Base-by-base conservation (phyloP, 2,888 invertebrate genomes). In the Pilophorus perplexus region DNA sequence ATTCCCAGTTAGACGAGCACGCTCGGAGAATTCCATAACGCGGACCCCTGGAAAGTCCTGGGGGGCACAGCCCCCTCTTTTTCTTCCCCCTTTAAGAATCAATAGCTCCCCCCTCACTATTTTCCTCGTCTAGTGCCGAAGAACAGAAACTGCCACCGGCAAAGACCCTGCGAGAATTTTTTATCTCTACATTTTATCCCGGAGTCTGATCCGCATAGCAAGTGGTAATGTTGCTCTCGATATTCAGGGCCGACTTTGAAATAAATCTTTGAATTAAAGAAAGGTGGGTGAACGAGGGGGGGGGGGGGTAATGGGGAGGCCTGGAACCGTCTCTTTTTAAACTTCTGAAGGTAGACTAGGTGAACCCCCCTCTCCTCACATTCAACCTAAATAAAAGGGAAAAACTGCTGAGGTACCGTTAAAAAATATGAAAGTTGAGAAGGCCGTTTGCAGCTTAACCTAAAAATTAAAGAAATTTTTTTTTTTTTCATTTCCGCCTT, bases 161-260 rank as follows among this genome's bases (percentile, higher is more conserved):
- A 62, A 62, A 62, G 62, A 62, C 62, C 62, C 48, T 62, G 28
- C 16, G 38, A 62, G 62, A 62, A 46, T 62, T 62, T 62, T 62
- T 62, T 62, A 62, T 62, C 62, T 62, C 62, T 62, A 62, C 62
- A 62, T 62, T 62, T 62, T 62, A 62, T 62, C 62, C 62, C 46
- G 28, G 62, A 28, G 44, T 28, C 62, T 62, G 62, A 44, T 48
- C 62, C 62, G 62, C 62, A 62, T 62, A 62, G 62, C 62, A 62
- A 62, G 62, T 62, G 62, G 62, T 48, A 62, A 62, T 62, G 62
- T 62, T 28, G 62, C 62, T 48, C 62, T 62, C 62, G 62, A 62
- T 62, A 62, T 62, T 62, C 62, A 62, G 46, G 62, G 62, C 62
- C 62, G 62, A 62, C 62, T 46, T 62, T 62, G 62, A 62, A 62